Percentiles rank a stretch among this genome's conserved stretches.
Evolutionary conservation across 2,888 invertebrate genomes (phyloP).

Genomic region (Aspidapion aeneum): DNA sequence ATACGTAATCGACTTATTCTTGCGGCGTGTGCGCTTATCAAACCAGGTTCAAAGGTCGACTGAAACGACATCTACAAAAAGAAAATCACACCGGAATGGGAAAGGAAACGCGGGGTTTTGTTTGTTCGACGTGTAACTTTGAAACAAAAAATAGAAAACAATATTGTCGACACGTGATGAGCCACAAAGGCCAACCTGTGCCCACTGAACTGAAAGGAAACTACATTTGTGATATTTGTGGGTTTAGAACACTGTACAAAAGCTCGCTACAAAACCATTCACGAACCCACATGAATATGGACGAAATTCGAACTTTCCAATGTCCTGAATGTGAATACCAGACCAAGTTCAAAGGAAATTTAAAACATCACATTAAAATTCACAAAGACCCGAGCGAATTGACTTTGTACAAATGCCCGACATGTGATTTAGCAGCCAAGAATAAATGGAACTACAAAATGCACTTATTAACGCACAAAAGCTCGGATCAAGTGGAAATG

Average conservation of each 20-base stretch:
- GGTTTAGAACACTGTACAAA: neutral
- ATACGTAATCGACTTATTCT: neutral
- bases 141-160: neutral
- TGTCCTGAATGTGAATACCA: neutral
- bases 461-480: conserved; percentile 5
- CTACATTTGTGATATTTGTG: neutral
- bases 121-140: neutral
- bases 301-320: neutral
- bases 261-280: neutral
- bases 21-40: neutral
- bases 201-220: neutral
- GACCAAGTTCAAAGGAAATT: neutral
- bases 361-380: neutral
- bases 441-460: neutral
- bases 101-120: neutral
- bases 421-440: neutral
- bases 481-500: conserved; percentile 3
- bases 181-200: neutral
- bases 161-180: neutral
- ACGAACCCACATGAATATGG: neutral
- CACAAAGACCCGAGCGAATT: neutral
- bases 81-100: neutral
- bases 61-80: neutral
- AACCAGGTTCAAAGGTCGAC: neutral
- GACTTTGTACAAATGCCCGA: neutral